Base-by-base conservation (phyloP, 1,140 invertebrate genomes). In the Ganaspis sp. region DNA sequence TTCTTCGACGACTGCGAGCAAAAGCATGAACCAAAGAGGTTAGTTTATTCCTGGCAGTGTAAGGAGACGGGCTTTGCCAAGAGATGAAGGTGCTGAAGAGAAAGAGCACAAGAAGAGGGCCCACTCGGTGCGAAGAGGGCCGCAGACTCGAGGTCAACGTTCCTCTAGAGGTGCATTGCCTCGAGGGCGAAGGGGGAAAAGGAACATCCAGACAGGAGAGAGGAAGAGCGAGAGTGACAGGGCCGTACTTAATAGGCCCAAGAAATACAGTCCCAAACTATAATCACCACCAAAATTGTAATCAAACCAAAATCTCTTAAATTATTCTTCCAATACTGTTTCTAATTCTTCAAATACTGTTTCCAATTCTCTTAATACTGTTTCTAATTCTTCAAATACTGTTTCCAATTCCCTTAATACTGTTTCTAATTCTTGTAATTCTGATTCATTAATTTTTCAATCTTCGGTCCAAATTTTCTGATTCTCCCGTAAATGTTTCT, bases 161-260 rank as follows among this genome's bases (percentile, higher is more conserved):
- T 84, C 87, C 58, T 80, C 77, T 72, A 38, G 86, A 84, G 83
- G 88, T 89, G 84, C 89, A 88, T 87, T 87, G 89, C 86, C 88
- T 85, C 79, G 78, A 81, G 83, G 83, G 80, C 75, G 81, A 82
- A 79, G 76, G 75, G 79, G 79, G 54, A 82, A 80, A 77, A 74
- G 53, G 64, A 72, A 79, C 73, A 81, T 1, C 75, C 73, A 70
- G 19, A 69, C 69, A 49, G 69, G 64, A 38, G 83, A 75, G 78
- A 77, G 78, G 73, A 71, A 73, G 58, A 45, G 58, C 78, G 79
- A 70, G 75, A 72, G 74, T 53, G 42, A 69, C n/a, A 54, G 58
- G 72, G 49, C 29, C 69, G 49, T 42, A 42, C 38, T 26, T 15
- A 9, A 70, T 37, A 54, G n/a, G 69, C 42, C 70, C 15, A 15